These are phyloP conservation scores for Pollimyrus isidori DNA, from an alignment of 2,113 vertebrate species.

Conservation along the genomic window DNA sequence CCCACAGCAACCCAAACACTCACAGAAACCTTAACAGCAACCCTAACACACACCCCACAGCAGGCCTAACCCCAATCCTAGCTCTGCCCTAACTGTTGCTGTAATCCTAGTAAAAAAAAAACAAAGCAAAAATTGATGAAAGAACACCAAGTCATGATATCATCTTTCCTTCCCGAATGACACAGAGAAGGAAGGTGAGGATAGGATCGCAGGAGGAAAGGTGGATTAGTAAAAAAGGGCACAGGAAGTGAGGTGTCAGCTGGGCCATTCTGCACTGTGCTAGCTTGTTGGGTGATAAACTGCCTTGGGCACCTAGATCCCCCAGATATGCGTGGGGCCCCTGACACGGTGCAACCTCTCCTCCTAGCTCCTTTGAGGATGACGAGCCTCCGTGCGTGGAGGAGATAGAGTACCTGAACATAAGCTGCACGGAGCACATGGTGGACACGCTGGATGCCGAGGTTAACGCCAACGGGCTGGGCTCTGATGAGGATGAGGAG, in stretches of 20 bases:
- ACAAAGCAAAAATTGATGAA: not conserved
- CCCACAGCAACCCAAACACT: not conserved
- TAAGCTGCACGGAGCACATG: slow-evolving; percentile 39
- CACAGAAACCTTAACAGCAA: too few species aligned
- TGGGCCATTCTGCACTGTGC: not conserved
- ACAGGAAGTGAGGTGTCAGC: not conserved
- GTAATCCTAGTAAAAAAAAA: not conserved
- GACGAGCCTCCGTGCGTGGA: slow-evolving; percentile 81
- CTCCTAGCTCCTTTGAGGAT: slow-evolving; percentile 59
- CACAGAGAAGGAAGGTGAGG: not conserved
- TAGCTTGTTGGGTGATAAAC: not conserved
- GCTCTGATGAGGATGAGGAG: slow-evolving; percentile 33
- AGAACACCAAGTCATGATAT: not conserved
- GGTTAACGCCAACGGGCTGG: slow-evolving; percentile 36
- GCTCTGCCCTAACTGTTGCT: not conserved
- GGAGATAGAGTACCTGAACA: slow-evolving; percentile 69
- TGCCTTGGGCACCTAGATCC: not conserved
- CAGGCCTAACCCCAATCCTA: not conserved
- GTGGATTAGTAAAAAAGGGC: not conserved
- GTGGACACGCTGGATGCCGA: slow-evolving; percentile 44
- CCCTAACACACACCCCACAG: not conserved
- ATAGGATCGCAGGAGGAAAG: not conserved
- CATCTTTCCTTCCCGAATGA: not conserved
- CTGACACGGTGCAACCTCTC: not conserved
- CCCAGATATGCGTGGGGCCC: not conserved